Percentiles rank a stretch among this genome's conserved stretches.
phyloP scores from a whole-genome alignment of 1,140 invertebrate genomes.

The Stegodyphus mimosarum region DNA sequence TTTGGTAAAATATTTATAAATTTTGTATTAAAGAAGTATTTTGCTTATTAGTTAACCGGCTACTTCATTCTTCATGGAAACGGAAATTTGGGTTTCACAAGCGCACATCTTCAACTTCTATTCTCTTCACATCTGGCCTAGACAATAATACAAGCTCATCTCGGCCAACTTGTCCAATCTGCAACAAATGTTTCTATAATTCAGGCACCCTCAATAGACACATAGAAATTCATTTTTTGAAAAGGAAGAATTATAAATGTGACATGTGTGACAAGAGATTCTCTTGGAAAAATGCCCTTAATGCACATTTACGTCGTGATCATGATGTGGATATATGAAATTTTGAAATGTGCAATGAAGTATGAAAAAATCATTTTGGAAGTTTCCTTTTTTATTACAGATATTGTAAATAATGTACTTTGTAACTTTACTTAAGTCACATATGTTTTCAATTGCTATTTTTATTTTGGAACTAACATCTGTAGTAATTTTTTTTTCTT shows the following conservation, averaged over 20 bases:
- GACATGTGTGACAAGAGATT: slow-evolving; percentile 55
- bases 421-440: too few species aligned
- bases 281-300: slow-evolving; percentile 60
- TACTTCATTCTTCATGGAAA: slow-evolving; percentile 28
- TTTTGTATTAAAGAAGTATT: slow-evolving; percentile 30
- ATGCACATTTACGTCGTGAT: slow-evolving; percentile 49
- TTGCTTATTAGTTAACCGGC: slow-evolving; percentile 32
- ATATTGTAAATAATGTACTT: too few species aligned
- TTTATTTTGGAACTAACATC: too few species aligned
- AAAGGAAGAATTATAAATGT: slow-evolving; percentile 59
- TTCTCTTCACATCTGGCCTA: neutral
- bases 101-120: neutral
- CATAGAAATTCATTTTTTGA: slow-evolving; percentile 55
- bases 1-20: neutral
- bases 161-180: slow-evolving; percentile 61
- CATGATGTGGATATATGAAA: slow-evolving; percentile 44
- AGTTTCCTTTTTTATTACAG: too few species aligned
- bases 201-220: slow-evolving; percentile 63
- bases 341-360: neutral
- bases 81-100: slow-evolving; percentile 15
- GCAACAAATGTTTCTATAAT: slow-evolving; percentile 62
- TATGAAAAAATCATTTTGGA: too few species aligned
- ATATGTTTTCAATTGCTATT: too few species aligned
- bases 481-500: too few species aligned
- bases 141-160: slow-evolving; percentile 15